Evolutionary conservation across 2,888 invertebrate genomes (phyloP).

Genomic region (Andrena trimmerana): DNA sequence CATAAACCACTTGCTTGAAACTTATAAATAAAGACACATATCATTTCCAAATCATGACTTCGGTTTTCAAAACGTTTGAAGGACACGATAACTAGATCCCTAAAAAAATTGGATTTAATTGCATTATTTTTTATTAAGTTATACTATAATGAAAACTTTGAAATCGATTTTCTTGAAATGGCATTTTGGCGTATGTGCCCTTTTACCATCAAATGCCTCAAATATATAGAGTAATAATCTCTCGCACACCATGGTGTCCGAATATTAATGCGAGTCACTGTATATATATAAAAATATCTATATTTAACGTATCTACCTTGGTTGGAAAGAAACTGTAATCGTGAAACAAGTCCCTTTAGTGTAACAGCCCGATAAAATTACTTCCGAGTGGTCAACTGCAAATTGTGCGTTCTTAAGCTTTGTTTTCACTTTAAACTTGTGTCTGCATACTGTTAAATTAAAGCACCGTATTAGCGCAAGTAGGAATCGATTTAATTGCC

Average conservation of each 20-base stretch:
- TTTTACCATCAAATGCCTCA: too few relatives aligned
- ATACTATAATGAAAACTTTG: too few relatives aligned
- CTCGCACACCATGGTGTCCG: neutral
- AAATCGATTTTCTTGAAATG: too few relatives aligned
- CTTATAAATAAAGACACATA: too few relatives aligned
- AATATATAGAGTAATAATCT: neutral
- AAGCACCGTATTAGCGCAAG: neutral
- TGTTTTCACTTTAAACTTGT: slow-evolving; percentile 35
- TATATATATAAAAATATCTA: too few relatives aligned
- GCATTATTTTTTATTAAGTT: too few relatives aligned
- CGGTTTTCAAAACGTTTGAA: too few relatives aligned
- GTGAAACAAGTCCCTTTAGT: neutral
- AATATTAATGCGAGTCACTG: neutral
- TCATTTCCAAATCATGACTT: too few relatives aligned
- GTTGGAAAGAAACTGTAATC: slow-evolving; percentile 51
- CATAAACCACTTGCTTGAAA: too few relatives aligned
- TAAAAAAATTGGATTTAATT: too few relatives aligned
- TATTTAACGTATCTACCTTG: slow-evolving; percentile 39
- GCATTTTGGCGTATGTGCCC: too few relatives aligned
- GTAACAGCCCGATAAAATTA: slow-evolving; percentile 3
- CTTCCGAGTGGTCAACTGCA: slow-evolving; percentile 9
- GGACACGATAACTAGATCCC: too few relatives aligned
- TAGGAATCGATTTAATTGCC: neutral
- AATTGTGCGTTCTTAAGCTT: slow-evolving; percentile 35
- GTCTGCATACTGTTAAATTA: slow-evolving; percentile 47